These are phyloP conservation scores for Eristalis tenax DNA, from an alignment of 2,888 invertebrate genomes.

Conservation along the genomic window DNA sequence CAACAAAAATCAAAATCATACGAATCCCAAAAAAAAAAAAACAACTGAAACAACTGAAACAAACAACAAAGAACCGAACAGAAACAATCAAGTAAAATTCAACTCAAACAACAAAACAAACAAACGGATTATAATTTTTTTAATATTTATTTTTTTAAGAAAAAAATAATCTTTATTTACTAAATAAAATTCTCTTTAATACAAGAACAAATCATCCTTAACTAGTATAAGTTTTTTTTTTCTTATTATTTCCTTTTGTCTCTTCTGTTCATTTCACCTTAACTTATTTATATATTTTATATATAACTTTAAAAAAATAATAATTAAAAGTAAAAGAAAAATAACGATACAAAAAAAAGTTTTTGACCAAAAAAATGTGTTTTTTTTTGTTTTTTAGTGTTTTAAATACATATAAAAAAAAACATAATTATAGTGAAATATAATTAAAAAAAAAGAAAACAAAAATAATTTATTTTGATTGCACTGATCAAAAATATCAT, in stretches of 20 bases:
- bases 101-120: conserved; percentile 28
- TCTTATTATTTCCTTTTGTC: conserved; percentile 16
- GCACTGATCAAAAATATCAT: conserved; percentile 73
- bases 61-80: conserved; percentile 9
- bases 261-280: conserved; percentile 56
- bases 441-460: conserved; percentile 24
- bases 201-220: conserved; percentile 73
- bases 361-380: conserved; percentile 37
- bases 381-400: conserved; percentile 18
- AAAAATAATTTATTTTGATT: conserved; percentile 73
- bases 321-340: conserved; percentile 37
- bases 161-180: conserved; percentile 73
- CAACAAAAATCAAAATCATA: conserved; percentile 1
- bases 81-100: not conserved
- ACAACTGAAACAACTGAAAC: not conserved
- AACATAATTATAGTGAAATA: conserved; percentile 47
- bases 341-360: conserved; percentile 32
- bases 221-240: conserved; percentile 57
- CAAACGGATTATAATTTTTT: conserved; percentile 51
- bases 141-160: conserved; percentile 65
- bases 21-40: conserved; percentile 17
- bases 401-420: conserved; percentile 50
- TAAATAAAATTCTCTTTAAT: conserved; percentile 73
- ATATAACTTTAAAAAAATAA: conserved; percentile 50
- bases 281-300: conserved; percentile 55